Evolutionary conservation across 2,888 invertebrate genomes (phyloP).

Genomic region (Leistus spinibarbis): DNA sequence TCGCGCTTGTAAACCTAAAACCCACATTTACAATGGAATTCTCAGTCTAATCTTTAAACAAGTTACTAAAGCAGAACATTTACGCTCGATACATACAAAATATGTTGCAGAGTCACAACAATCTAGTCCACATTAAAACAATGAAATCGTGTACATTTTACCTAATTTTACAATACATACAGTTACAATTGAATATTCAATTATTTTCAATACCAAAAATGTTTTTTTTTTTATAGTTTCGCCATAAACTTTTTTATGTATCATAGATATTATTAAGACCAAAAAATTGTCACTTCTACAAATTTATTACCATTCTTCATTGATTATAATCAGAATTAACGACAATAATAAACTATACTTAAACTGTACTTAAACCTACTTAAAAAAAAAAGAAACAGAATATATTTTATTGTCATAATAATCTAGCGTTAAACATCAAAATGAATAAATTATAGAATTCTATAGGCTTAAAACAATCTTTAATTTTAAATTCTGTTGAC

Average conservation of each 20-base stretch:
- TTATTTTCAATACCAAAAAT: no score
- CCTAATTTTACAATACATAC: background rate
- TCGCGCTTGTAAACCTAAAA: constrained; percentile 21
- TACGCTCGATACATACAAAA: background rate
- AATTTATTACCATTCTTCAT: background rate
- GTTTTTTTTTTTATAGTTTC: no score
- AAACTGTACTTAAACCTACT: background rate
- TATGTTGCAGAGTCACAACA: background rate
- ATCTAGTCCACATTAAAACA: background rate
- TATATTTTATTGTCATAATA: background rate
- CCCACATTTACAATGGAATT: constrained; percentile 33
- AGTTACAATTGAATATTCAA: background rate
- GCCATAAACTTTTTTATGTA: no score
- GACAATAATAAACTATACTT: background rate
- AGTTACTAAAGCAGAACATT: background rate
- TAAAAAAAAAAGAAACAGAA: background rate
- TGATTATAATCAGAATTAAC: background rate
- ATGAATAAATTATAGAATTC: background rate
- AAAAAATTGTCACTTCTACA: background rate
- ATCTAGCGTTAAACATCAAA: background rate
- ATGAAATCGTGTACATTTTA: no score
- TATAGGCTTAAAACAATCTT: background rate
- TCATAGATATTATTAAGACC: background rate
- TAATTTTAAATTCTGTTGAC: background rate
- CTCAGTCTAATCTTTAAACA: background rate